Conservation (phyloP, 2,797 vertebrate genomes). For the Petrocephalus schoutedeni region DNA sequence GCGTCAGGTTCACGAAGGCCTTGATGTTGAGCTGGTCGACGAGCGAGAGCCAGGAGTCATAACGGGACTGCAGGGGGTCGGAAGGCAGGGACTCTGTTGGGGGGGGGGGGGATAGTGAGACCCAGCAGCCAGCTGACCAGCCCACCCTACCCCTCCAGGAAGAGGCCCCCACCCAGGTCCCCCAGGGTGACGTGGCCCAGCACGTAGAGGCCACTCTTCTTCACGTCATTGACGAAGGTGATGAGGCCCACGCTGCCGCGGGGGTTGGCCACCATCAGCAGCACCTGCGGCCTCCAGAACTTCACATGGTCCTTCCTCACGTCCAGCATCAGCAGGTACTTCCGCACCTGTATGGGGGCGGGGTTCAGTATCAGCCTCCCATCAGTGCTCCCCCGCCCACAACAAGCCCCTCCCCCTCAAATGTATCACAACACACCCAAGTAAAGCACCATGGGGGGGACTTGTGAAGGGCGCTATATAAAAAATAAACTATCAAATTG, state of each 20-base stretch:
- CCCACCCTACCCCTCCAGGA: background rate
- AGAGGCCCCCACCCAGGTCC: constrained; percentile 62
- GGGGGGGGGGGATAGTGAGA: background rate
- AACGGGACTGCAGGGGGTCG: constrained; percentile 77
- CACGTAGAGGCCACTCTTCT: constrained; percentile 77
- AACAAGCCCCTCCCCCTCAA: constrained; percentile 14
- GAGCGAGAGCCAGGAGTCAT: constrained; percentile 81
- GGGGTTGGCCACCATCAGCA: constrained; percentile 73
- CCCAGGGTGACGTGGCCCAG: constrained; percentile 71
- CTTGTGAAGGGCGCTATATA: background rate
- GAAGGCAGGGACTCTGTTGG: constrained; percentile 69
- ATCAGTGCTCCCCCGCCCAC: constrained; percentile 38
- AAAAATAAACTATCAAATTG: background rate
- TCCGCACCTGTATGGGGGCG: constrained; percentile 59
- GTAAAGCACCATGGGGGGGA: background rate
- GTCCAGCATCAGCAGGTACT: constrained; percentile 74
- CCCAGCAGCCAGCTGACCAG: background rate
- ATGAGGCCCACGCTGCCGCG: constrained; percentile 66
- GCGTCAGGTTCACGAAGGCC: constrained; percentile 81
- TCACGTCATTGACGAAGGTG: constrained; percentile 74
- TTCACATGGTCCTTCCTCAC: constrained; percentile 78
- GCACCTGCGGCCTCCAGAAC: constrained; percentile 76
- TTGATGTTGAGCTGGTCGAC: constrained; percentile 89
- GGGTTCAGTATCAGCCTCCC: background rate
- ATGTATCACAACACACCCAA: background rate